Conservation (phyloP, 1,140 invertebrate species). For the Aleiodes sp. region DNA sequence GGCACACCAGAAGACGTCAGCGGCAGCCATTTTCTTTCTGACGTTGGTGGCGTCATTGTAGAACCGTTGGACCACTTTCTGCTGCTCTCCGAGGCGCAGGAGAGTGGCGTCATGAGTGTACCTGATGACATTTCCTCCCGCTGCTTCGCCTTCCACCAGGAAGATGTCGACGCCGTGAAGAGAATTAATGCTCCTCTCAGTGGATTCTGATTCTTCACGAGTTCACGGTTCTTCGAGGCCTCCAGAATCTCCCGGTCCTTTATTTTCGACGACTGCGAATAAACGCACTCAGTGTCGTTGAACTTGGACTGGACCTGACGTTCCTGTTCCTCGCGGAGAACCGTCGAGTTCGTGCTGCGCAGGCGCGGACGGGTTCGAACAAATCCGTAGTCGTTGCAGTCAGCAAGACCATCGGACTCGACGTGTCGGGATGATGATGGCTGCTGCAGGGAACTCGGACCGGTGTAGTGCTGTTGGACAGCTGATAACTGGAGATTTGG, state of each 20-base stretch:
- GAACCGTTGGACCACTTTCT: slow-evolving; percentile 44
- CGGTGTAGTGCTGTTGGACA: slow-evolving; percentile 43
- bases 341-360: slow-evolving; percentile 60
- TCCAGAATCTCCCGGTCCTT: slow-evolving; percentile 41
- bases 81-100: slow-evolving; percentile 32
- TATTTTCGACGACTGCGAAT: slow-evolving; percentile 35
- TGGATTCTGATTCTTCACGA: slow-evolving; percentile 53
- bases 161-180: slow-evolving; percentile 60
- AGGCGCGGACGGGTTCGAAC: slow-evolving; percentile 61
- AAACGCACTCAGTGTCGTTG: slow-evolving; percentile 34
- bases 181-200: slow-evolving; percentile 56
- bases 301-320: slow-evolving; percentile 40
- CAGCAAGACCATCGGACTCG: slow-evolving; percentile 32
- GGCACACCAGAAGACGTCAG: slow-evolving; percentile 37
- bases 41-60: slow-evolving; percentile 51
- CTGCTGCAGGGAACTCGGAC: slow-evolving; percentile 55
- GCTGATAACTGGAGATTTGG: slow-evolving; percentile 47
- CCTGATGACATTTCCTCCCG: slow-evolving; percentile 51
- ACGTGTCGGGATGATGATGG: slow-evolving; percentile 12
- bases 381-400: slow-evolving; percentile 61
- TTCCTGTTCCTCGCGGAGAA: slow-evolving; percentile 46
- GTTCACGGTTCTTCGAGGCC: slow-evolving; percentile 40
- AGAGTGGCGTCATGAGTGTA: slow-evolving; percentile 20
- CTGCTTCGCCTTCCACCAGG: slow-evolving; percentile 62
- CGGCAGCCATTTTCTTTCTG: slow-evolving; percentile 52